Percentiles rank a stretch among this genome's conserved stretches.
Conservation (phyloP, 2,888 invertebrate genomes). For the Euspilapteryx auroguttella region DNA sequence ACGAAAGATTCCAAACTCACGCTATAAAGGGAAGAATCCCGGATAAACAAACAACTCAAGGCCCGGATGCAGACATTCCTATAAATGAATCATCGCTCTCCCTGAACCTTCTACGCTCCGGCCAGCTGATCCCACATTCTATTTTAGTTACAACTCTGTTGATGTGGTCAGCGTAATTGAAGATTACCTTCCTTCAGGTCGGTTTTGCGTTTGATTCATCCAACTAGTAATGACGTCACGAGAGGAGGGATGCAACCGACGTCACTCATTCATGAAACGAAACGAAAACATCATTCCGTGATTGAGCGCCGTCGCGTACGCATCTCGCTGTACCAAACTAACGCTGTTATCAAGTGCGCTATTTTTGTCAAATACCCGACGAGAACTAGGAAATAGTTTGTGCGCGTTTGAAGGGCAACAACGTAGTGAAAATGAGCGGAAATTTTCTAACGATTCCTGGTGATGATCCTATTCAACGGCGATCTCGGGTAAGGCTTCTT, state of each 20-base stretch:
- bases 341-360: constrained; percentile 17
- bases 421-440: constrained; percentile 53
- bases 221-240: constrained; percentile 19
- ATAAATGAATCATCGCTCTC: too few relatives aligned
- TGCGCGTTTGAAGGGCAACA: too few relatives aligned
- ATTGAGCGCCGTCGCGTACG: constrained; percentile 30
- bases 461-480: constrained; percentile 34
- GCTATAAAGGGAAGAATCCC: too few relatives aligned
- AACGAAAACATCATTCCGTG: constrained; percentile 24
- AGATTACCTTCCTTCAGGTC: too few relatives aligned
- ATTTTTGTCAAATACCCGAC: constrained; percentile 5
- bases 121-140: too few relatives aligned
- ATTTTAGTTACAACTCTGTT: too few relatives aligned
- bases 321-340: constrained; percentile 14
- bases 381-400: too few relatives aligned
- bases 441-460: constrained; percentile 51
- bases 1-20: background rate
- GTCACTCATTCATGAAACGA: constrained; percentile 53
- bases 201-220: background rate
- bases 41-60: too few relatives aligned
- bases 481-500: constrained; percentile 45
- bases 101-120: too few relatives aligned
- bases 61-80: too few relatives aligned
- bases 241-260: constrained; percentile 18
- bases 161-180: too few relatives aligned